Evolutionary conservation across 2,113 vertebrate genomes (phyloP), one percentile per base, ranked within the genome.

Genomic region (Desmodus rotundus): DNA sequence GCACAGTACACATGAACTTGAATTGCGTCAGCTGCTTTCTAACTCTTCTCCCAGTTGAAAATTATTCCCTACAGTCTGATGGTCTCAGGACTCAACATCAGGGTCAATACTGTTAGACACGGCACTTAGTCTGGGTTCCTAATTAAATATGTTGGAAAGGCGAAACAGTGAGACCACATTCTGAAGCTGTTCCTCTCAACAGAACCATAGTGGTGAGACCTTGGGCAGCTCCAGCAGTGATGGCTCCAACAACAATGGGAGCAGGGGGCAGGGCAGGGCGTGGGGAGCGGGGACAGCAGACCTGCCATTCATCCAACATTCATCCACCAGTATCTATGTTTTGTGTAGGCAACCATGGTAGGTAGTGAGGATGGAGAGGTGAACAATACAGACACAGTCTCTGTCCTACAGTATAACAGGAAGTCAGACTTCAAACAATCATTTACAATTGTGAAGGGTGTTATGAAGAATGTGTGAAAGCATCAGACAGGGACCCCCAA

Each of bases 101-200:
- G 67, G 56, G 65, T 92, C 77, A 77, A 31, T 58, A 74, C 2
- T 8, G 26, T n/a, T 89, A 80, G 90, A 89, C 41, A 76, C 1
- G 0, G 61, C 58, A 87, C 22, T 92, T 65, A 47, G 52, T 72
- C 87, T 96, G 47, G 10, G 47, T 74, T 95, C 86, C 82, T 80
- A 92, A 76, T 93, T 76, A 91, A 94, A 77, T 63, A 67, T 82
- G 33, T 38, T 82, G 54, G 56, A 68, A 95, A 85, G 31, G 38
- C 52, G 38, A 92, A 68, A 78, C 22, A 36, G 22, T 47, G 89
- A 93, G 63, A 47, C 17, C 67, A 31, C 41, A 52, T 90, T 85
- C 90, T 78, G 63, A 87, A 92, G 81, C 54, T 74, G 11, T 67
- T 95, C 89, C 87, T 92, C 94, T 87, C 81, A 68, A 52, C 61